Conservation (phyloP, 2,797 vertebrate genomes). For the Argentina silus region DNA sequence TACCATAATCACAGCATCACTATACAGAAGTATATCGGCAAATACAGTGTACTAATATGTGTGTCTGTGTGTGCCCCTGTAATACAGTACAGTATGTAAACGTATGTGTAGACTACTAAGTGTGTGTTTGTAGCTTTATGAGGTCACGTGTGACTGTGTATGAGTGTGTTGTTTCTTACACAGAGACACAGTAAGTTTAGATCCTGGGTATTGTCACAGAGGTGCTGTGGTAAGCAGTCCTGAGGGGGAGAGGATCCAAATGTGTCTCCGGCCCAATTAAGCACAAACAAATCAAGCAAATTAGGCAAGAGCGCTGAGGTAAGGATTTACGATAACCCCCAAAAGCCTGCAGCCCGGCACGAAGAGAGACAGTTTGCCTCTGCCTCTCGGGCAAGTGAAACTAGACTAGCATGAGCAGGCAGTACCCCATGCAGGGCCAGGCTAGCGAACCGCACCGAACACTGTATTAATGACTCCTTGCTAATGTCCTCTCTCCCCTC, state of each 20-base stretch:
- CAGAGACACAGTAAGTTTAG: conserved; percentile 1
- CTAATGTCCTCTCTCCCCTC: conserved; percentile 11
- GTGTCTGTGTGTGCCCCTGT: neutral
- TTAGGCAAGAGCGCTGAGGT: conserved; percentile 24
- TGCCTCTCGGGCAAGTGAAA: neutral
- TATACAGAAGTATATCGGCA: too few relatives aligned
- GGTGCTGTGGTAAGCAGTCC: conserved; percentile 37
- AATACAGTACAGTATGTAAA: neutral
- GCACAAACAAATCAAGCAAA: conserved; percentile 48
- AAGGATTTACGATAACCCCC: conserved; percentile 32
- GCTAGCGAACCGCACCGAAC: conserved; percentile 23
- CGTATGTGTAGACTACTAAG: too few relatives aligned
- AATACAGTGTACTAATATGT: neutral
- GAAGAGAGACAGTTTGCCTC: conserved; percentile 3
- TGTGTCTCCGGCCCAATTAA: conserved; percentile 34
- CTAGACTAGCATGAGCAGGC: too few relatives aligned
- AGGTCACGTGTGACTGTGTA: neutral
- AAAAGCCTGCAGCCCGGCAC: neutral
- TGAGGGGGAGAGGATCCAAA: conserved; percentile 29
- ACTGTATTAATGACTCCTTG: conserved; percentile 31
- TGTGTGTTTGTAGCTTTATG: too few relatives aligned
- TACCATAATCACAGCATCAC: too few relatives aligned
- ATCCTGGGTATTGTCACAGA: conserved; percentile 1
- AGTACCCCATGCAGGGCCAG: conserved; percentile 10
- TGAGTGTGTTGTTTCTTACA: conserved; percentile 10